These are phyloP conservation scores for Sesia apiformis DNA, from an alignment of 2,888 invertebrate species.

Conservation along the genomic window DNA sequence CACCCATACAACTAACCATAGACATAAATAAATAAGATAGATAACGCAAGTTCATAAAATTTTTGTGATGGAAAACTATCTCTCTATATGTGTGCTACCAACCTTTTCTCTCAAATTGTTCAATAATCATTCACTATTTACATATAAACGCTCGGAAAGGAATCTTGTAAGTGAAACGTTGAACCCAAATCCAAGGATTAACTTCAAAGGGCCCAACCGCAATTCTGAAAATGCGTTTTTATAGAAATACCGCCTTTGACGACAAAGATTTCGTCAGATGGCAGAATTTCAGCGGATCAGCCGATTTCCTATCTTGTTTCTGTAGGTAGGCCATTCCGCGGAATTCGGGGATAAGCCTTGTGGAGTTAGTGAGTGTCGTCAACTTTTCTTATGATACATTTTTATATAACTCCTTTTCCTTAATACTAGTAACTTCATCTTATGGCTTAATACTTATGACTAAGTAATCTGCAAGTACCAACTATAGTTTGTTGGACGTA, in stretches of 20 bases:
- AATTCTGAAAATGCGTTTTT: slow-evolving; percentile 67
- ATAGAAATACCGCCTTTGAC: slow-evolving; percentile 60
- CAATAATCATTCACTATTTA: slow-evolving; percentile 28
- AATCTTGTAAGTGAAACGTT: slow-evolving; percentile 14
- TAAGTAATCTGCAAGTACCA: no score
- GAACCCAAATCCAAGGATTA: slow-evolving; percentile 57
- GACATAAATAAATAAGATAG: no score
- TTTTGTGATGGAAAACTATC: no score
- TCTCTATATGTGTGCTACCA: no score
- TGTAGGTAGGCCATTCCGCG: slow-evolving; percentile 34
- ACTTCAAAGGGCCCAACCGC: slow-evolving; percentile 55
- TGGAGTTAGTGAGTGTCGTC: background rate
- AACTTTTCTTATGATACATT: background rate
- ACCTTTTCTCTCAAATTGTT: slow-evolving; percentile 24
- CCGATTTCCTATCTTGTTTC: slow-evolving; percentile 41
- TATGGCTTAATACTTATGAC: no score
- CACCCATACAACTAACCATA: slow-evolving; percentile 13
- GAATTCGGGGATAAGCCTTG: slow-evolving; percentile 23
- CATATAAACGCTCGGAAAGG: slow-evolving; percentile 20
- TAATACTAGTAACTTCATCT: no score
- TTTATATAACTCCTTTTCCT: background rate
- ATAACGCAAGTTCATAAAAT: no score
- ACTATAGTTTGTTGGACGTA: no score
- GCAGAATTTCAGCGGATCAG: slow-evolving; percentile 39
- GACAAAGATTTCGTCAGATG: slow-evolving; percentile 52